Base-by-base conservation (phyloP, 2,888 invertebrate species). In the Subacronicta megacephala region DNA sequence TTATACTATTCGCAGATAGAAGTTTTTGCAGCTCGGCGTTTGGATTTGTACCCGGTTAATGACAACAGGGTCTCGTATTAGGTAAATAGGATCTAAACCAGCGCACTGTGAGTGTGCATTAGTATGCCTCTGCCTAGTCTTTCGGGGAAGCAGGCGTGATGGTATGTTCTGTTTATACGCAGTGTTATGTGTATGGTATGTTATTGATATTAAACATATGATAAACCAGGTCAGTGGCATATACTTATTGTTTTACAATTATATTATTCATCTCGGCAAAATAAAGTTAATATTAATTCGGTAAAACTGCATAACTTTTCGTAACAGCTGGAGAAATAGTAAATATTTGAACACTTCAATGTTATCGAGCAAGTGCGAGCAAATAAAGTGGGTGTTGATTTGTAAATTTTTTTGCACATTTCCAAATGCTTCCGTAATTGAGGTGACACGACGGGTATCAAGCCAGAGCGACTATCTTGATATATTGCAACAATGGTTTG, bases 281-380 rank as follows among this genome's bases (percentile, higher is more conserved):
- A 44, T 7, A 62, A 57, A 16, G 17, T 52, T 45, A 66, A 63
- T n/a, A 62, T 3, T 13, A 33, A 42, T 29, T 43, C 31, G 4
- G 23, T 46, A 44, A 47, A 38, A 47, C 7, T 36, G 29, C 29
- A 17, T 26, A 51, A 41, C 13, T 17, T 56, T 40, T 45, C 38
- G 35, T 40, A 45, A 42, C 52, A 57, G 35, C 15, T 52, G 63
- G 9, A 10, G 10, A 13, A 16, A 23, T 10, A 35, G 6, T 37
- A 38, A 72, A 69, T 49, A 57, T 67, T 62, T 54, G 38, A 13
- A 51, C 54, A 54, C 31, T 9, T 47, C 72, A 52, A 57, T 69
- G 49, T 44, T 42, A 56, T 29, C 7, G 15, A 53, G 42, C 18
- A 49, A 31, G 33, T 62, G 49, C 29, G 36, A 62, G 16, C 15